A percentile compares a stretch with the other conserved stretches of the same genome.
phyloP scores from a whole-genome alignment of 2,888 invertebrate species.

The Boloria selene region DNA sequence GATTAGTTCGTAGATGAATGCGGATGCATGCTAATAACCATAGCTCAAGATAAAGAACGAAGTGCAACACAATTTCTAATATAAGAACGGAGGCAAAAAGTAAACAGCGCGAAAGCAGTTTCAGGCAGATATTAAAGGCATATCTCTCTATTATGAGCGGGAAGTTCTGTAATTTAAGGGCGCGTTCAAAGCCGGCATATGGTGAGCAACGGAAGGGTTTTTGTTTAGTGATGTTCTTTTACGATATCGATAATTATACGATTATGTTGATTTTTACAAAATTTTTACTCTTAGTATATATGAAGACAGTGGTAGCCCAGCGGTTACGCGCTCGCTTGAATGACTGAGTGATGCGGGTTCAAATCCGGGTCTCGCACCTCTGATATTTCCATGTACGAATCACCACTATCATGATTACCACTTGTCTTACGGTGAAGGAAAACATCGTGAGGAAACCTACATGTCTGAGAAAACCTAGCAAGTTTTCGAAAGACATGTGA shows the following conservation, averaged over 20 bases:
- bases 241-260: constrained; percentile 41
- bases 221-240: constrained; percentile 27
- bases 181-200: constrained; percentile 71
- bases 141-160: constrained; percentile 82
- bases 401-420: too few relatives aligned
- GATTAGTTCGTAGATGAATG: constrained; percentile 32
- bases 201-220: constrained; percentile 69
- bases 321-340: too few relatives aligned
- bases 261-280: background rate
- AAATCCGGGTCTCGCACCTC: too few relatives aligned
- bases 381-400: too few relatives aligned
- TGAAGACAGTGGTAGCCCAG: too few relatives aligned
- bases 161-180: constrained; percentile 82
- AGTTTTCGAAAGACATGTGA: too few relatives aligned
- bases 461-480: too few relatives aligned
- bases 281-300: too few relatives aligned
- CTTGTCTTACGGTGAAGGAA: too few relatives aligned
- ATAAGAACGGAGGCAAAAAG: constrained; percentile 77
- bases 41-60: constrained; percentile 37
- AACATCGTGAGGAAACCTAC: too few relatives aligned
- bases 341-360: too few relatives aligned
- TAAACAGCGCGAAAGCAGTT: constrained; percentile 72
- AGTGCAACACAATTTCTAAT: constrained; percentile 62
- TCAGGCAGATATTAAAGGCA: constrained; percentile 82
- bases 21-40: constrained; percentile 32